Evolutionary conservation across 2,113 vertebrate species (phyloP), one percentile per base, ranked within the genome.

Genomic region (Dipodomys spectabilis): DNA sequence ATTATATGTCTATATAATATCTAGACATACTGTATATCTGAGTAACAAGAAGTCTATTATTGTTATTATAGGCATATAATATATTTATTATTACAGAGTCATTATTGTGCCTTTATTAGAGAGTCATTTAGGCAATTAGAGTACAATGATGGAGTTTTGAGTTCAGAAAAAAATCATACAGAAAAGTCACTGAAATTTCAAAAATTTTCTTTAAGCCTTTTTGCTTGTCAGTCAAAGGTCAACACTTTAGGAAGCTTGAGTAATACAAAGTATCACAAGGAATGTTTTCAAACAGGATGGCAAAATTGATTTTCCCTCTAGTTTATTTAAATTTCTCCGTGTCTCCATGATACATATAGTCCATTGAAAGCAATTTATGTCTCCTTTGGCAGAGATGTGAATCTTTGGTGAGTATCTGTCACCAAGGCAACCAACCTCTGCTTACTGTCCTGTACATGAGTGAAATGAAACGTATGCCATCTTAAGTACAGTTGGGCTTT

Each of bases 391-490:
- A 93, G 80, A 95, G 67, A 90, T 68, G 2, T 71, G 16, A 80
- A 32, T 92, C 64, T 86, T 92, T 19, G 92, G 20, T 71, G 69
- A 92, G 25, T 88, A 39, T 90, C 91, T 91, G 57, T 96, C 25
- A 84, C 89, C 90, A 93, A 96, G 94, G 53, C 69, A 97, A 94
- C 94, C 69, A 86, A 77, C 27, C 62, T 88, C 84, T 92, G 83
- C n/a, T 71, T 83, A 92, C 91, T 92, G 67, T 88, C 64, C 88
- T 39, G 1, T 64, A 71, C 39, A 91, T 93, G 1, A 78, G 28
- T 84, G 68, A 94, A 90, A 93, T 77, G 69, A 94, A 90, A 92
- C 80, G 11, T 23, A 75, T 90, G 28, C 18, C 65, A 49, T 30
- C 86, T 90, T 83, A 88, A 88, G 39, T 45, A 62, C 3, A 72